Conservation (phyloP, 2,888 invertebrate species). For the Agrochola lychnidis region DNA sequence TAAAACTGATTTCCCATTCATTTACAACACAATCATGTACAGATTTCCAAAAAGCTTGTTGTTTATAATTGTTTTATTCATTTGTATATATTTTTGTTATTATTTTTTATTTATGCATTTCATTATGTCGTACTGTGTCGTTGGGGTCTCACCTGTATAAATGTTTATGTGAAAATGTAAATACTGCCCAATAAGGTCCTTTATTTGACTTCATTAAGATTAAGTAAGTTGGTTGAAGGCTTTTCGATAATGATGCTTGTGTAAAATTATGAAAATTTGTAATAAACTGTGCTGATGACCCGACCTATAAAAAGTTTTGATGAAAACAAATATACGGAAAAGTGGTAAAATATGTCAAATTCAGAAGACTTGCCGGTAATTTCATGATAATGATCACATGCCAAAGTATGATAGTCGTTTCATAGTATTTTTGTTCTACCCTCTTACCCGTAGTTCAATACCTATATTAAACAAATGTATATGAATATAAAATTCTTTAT, state of each 20-base stretch:
- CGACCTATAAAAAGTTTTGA: not conserved
- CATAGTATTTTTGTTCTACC: slow-evolving; percentile 32
- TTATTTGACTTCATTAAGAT: not conserved
- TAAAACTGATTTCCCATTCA: not conserved
- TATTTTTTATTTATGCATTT: slow-evolving; percentile 52
- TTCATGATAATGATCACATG: slow-evolving; percentile 7
- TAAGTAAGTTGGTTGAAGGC: not conserved
- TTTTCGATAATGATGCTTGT: not conserved
- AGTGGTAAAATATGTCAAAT: not conserved
- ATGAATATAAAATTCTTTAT: slow-evolving; percentile 31
- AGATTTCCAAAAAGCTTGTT: slow-evolving; percentile 63
- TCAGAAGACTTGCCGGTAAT: not conserved
- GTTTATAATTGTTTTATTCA: slow-evolving; percentile 37
- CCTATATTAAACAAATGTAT: slow-evolving; percentile 85
- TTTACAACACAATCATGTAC: slow-evolving; percentile 59
- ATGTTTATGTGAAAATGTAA: slow-evolving; percentile 9
- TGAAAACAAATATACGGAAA: not conserved
- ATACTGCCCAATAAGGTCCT: slow-evolving; percentile 12
- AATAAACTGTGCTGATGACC: not conserved
- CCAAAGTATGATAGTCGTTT: slow-evolving; percentile 53
- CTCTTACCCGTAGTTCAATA: slow-evolving; percentile 73
- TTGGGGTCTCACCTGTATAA: slow-evolving; percentile 48
- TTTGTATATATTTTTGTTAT: slow-evolving; percentile 48
- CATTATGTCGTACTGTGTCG: slow-evolving; percentile 62
- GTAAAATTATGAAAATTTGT: not conserved